Conservation (phyloP, 2,797 vertebrate genomes). For the Spinus olivaceus region DNA sequence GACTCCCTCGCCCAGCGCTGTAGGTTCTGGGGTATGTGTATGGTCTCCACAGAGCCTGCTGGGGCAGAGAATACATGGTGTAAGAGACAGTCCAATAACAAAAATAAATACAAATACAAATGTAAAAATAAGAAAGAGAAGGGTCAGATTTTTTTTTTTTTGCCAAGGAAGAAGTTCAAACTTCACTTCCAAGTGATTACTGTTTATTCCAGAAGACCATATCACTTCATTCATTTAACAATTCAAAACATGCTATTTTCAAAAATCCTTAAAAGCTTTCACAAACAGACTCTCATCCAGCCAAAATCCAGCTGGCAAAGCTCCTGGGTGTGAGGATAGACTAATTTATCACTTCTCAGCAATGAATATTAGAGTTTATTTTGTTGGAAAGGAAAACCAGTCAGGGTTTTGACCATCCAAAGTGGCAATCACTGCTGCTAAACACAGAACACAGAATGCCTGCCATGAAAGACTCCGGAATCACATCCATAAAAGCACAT, state of each 20-base stretch:
- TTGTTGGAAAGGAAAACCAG: slow-evolving; percentile 4
- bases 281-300: slow-evolving; percentile 36
- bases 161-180: slow-evolving; percentile 6
- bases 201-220: neutral
- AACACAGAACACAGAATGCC: neutral
- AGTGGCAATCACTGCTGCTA: neutral
- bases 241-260: slow-evolving; percentile 22
- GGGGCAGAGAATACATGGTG: neutral
- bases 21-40: neutral
- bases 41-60: neutral
- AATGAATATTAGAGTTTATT: neutral
- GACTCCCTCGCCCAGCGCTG: neutral
- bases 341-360: slow-evolving; percentile 36
- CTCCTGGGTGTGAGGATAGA: slow-evolving; percentile 19
- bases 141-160: neutral
- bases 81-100: neutral
- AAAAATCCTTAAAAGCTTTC: slow-evolving; percentile 9
- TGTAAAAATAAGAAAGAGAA: neutral
- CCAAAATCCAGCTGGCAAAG: slow-evolving; percentile 42
- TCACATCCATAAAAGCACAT: rapidly evolving
- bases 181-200: neutral
- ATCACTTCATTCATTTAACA: neutral
- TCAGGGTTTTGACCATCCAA: neutral
- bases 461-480: neutral
- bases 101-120: neutral